Percentiles rank a stretch among this genome's conserved stretches.
Evolutionary conservation across 2,113 vertebrate genomes (phyloP).

Genomic region (Anarhynchus alexandrinus): DNA sequence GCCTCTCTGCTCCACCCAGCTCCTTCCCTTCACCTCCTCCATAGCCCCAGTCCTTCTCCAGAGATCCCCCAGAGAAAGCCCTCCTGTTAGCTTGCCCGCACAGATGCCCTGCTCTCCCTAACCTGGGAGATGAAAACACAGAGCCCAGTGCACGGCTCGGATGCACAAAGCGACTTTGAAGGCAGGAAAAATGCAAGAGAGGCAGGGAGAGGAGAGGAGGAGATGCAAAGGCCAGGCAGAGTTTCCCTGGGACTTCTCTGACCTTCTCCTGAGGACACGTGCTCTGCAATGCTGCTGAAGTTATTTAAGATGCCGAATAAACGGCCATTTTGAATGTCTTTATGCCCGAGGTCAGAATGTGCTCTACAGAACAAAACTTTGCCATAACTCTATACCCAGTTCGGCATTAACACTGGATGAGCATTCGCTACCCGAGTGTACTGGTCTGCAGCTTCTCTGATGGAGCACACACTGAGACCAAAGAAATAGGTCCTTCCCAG

Average conservation of each 20-base stretch:
- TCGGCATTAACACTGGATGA: not conserved
- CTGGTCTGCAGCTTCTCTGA: fast-evolving
- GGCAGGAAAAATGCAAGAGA: not conserved
- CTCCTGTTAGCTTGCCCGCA: not conserved
- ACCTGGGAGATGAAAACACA: not conserved
- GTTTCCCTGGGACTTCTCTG: not conserved
- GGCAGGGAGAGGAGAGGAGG: not conserved
- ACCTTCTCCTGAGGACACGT: not conserved
- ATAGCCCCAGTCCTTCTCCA: not conserved
- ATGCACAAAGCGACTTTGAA: not conserved
- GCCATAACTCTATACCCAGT: not conserved
- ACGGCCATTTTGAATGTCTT: not conserved
- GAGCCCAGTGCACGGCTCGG: not conserved
- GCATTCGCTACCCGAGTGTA: not conserved
- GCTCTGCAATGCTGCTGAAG: not conserved
- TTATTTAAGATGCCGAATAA: not conserved
- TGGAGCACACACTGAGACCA: not conserved
- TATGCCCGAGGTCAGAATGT: not conserved
- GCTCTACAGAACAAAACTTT: not conserved
- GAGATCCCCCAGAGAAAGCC: not conserved
- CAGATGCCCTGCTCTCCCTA: not conserved
- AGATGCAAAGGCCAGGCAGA: not conserved
- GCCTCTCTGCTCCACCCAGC: not conserved
- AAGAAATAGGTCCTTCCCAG: not conserved
- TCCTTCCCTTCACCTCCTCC: not conserved